These are phyloP conservation scores for Myodes glareolus DNA, from an alignment of 2,113 vertebrate genomes.

Conservation along the genomic window DNA sequence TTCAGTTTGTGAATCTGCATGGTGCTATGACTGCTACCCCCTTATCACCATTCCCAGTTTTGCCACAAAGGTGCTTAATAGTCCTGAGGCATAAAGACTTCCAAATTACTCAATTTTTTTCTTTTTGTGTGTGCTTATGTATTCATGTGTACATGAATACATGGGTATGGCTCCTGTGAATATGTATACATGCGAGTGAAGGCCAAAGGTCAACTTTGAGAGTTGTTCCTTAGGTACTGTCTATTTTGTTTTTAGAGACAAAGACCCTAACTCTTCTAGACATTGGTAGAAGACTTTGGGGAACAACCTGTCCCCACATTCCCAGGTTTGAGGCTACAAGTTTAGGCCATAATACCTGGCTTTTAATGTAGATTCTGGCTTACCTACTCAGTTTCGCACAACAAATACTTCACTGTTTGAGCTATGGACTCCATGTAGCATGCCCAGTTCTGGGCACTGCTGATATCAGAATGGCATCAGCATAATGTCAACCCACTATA, in stretches of 20 bases:
- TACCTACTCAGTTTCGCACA: not conserved
- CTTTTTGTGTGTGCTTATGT: not conserved
- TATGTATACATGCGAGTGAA: not conserved
- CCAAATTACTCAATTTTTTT: not conserved
- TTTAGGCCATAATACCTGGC: not conserved
- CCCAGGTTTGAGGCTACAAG: not conserved
- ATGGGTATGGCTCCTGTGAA: not conserved
- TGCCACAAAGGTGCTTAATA: not conserved
- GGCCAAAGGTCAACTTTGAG: not conserved
- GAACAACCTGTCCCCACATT: not conserved
- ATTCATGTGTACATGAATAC: not conserved
- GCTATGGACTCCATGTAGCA: not conserved
- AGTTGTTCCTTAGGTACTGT: not conserved
- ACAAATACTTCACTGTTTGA: not conserved
- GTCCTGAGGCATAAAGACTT: not conserved
- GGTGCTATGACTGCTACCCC: no score
- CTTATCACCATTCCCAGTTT: not conserved
- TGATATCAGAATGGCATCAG: not conserved
- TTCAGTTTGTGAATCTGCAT: not conserved
- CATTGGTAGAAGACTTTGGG: not conserved
- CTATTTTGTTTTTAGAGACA: not conserved
- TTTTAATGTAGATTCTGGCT: no score
- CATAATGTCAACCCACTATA: not conserved
- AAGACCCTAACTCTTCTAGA: not conserved
- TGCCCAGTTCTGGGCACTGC: accelerated